Base-by-base conservation (phyloP, 2,888 invertebrate species). In the Amphipyra tragopoginis region DNA sequence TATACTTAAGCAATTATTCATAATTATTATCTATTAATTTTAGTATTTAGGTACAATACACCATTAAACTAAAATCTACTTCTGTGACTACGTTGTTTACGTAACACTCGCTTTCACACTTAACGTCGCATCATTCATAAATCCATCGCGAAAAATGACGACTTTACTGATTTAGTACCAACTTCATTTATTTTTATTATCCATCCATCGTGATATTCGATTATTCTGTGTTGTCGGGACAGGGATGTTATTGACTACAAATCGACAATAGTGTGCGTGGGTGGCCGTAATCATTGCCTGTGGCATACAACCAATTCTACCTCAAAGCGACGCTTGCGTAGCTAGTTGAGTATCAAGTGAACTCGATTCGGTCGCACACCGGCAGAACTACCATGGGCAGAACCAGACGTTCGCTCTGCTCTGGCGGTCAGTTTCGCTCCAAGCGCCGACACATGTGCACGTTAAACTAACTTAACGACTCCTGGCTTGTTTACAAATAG, bases 401-500 rank as follows among this genome's bases (percentile, higher is more conserved):
- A 75, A 67, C 58, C 76, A 71, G 68, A 75, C 81, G 76, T 53
- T 75, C 70, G 77, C 78, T 72, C 71, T 63, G 61, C 72, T 73
- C 52, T 63, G 59, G 64, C 74, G 81, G 73, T 77, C 90, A 93
- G 93, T 94, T 86, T 87, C 80, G 84, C 83, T 85, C 70, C 73
- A 76, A 86, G 79, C 88, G 85, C 79, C 86, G 82, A 68, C 77
- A 80, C 79, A 81, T 70, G 84, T 81, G 85, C 88, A 89, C 92
- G 93, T 85, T 57, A 52, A 65, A 59, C 40, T 34, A 14, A 62
- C 54, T 65, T 60, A 38, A 65, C 73, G 61, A 72, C 63, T 61
- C 65, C 56, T 77, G 64, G 44, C 79, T 90, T 92, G 93, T 93
- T 93, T 91, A 93, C 90, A 90, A 90, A 90, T 89, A 89, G 75